Evolutionary conservation across 2,888 invertebrate genomes (phyloP).

Genomic region (Adela reaumurella): DNA sequence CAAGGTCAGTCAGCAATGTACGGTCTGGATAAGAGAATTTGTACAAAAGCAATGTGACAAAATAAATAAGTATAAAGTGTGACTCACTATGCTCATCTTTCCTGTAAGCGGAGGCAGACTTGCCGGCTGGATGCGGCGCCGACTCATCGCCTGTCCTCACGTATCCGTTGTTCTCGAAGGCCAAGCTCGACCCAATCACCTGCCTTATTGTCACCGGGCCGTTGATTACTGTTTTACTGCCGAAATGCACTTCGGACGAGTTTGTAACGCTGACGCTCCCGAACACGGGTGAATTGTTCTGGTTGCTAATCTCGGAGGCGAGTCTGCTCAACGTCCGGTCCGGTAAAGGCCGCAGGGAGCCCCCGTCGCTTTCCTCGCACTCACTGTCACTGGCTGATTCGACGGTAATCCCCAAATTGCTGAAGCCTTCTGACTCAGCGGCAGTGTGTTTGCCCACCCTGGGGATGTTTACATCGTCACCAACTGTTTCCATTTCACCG

Average conservation of each 20-base stretch:
- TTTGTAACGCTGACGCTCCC: conserved; percentile 64
- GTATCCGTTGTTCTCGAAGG: conserved; percentile 32
- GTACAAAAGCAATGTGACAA: background rate
- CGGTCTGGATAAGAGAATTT: background rate
- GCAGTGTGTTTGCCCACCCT: background rate
- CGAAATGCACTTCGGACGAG: conserved; percentile 71
- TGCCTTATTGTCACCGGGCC: conserved; percentile 77
- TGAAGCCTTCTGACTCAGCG: background rate
- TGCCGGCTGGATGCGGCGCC: conserved; percentile 4
- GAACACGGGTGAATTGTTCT: conserved; percentile 15
- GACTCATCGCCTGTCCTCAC: conserved; percentile 24
- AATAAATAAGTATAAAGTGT: background rate
- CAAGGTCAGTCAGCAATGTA: background rate
- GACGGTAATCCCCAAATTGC: background rate
- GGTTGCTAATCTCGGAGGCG: background rate
- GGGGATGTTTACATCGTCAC: background rate
- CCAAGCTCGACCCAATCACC: conserved; percentile 51
- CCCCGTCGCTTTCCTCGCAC: background rate
- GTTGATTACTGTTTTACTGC: conserved; percentile 72
- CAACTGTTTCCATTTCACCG: background rate
- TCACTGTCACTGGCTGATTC: background rate
- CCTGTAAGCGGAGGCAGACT: background rate
- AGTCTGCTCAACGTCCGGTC: background rate
- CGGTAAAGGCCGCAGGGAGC: background rate
- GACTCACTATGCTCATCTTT: background rate